Conservation (phyloP, 2,113 vertebrate genomes). For the Garra rufa region DNA sequence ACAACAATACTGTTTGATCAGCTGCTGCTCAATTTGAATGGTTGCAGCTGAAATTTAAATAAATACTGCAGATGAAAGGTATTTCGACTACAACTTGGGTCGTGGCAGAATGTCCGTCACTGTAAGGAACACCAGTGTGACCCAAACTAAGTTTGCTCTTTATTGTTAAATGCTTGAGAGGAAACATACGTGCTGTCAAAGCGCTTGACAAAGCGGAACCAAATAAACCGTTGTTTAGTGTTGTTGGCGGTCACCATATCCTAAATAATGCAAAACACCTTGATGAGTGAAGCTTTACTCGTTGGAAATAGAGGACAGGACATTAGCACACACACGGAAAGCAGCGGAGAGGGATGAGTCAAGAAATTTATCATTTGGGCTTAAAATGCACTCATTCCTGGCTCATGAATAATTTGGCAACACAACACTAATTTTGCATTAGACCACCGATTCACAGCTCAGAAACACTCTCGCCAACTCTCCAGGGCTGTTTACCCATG, state of each 20-base stretch:
- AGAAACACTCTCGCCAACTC: constrained; percentile 79
- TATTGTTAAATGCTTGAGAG: constrained; percentile 24
- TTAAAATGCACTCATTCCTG: constrained; percentile 74
- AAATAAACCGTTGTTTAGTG: constrained; percentile 64
- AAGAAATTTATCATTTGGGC: constrained; percentile 72
- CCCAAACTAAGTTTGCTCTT: constrained; percentile 17
- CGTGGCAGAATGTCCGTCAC: not conserved
- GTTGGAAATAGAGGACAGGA: constrained; percentile 25
- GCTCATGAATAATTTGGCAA: constrained; percentile 80
- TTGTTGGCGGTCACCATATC: constrained; percentile 63
- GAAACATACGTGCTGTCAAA: constrained; percentile 34
- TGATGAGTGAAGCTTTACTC: constrained; percentile 50
- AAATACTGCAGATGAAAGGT: constrained; percentile 36
- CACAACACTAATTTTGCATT: constrained; percentile 82
- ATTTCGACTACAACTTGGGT: not conserved
- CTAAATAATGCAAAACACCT: constrained; percentile 69
- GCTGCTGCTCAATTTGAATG: constrained; percentile 9
- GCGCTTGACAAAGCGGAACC: constrained; percentile 44
- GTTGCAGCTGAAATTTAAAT: constrained; percentile 23
- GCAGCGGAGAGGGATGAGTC: constrained; percentile 63
- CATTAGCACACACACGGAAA: constrained; percentile 37
- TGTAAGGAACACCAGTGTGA: constrained; percentile 9
- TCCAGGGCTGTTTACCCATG: constrained; percentile 63
- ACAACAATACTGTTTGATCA: constrained; percentile 49
- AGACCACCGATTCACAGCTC: constrained; percentile 84